Evolutionary conservation across 2,797 vertebrate species (phyloP).

Genomic region (Decapterus maruadsi): DNA sequence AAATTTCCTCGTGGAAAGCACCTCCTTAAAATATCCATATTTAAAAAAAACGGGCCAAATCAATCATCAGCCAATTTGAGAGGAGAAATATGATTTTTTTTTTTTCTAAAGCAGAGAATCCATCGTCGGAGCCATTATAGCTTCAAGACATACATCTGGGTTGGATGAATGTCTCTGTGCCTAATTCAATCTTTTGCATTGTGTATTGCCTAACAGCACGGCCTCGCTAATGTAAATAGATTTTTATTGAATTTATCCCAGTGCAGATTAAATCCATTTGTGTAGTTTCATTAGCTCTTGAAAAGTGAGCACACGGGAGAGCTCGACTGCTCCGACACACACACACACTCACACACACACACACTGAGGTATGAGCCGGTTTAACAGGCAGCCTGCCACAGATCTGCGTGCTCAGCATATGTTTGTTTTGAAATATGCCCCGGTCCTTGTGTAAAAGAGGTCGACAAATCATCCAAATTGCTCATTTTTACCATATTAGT

Average conservation of each 20-base stretch:
- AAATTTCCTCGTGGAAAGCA: conserved; percentile 27
- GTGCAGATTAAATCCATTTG: conserved; percentile 79
- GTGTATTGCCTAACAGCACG: conserved; percentile 74
- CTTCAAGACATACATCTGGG: conserved; percentile 80
- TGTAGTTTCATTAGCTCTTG: conserved; percentile 79
- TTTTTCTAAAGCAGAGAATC: conserved; percentile 44
- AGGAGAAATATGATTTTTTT: conserved; percentile 64
- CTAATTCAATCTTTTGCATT: conserved; percentile 77
- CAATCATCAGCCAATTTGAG: conserved; percentile 54
- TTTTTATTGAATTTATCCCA: conserved; percentile 84
- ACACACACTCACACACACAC: conserved; percentile 46
- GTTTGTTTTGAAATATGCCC: conserved; percentile 59
- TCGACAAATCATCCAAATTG: conserved; percentile 70
- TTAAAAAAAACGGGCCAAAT: conserved; percentile 42
- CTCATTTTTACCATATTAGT: conserved; percentile 79
- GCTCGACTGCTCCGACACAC: conserved; percentile 41
- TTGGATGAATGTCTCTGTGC: conserved; percentile 76
- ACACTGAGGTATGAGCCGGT: conserved; percentile 32
- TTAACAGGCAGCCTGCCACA: conserved; percentile 47
- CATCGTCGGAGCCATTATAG: conserved; percentile 51
- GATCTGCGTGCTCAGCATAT: conserved; percentile 63
- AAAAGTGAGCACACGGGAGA: conserved; percentile 55
- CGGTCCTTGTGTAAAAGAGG: conserved; percentile 48
- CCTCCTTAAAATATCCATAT: conserved; percentile 35
- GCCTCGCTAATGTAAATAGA: conserved; percentile 77